These are phyloP conservation scores for Leptogaster cylindrica DNA, from an alignment of 2,888 invertebrate genomes.

Conservation along the genomic window DNA sequence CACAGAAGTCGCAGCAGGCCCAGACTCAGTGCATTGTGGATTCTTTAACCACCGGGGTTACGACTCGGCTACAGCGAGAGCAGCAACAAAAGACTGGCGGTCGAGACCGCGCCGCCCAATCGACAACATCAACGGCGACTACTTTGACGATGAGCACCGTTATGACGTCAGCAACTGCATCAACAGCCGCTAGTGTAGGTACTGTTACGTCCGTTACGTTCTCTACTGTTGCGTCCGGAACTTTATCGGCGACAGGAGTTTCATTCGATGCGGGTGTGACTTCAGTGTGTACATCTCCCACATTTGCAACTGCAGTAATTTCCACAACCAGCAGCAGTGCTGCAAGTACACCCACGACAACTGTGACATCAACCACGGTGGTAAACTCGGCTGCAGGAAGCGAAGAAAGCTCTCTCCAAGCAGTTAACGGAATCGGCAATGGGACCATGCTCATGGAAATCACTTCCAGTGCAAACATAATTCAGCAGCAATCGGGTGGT, in stretches of 20 bases:
- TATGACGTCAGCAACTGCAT: constrained; percentile 50
- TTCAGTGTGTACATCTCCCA: constrained; percentile 48
- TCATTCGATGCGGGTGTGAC: constrained; percentile 49
- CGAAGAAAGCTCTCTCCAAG: constrained; percentile 23
- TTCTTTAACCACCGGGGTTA: constrained; percentile 80
- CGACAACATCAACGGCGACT: constrained; percentile 43
- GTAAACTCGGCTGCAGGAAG: constrained; percentile 45
- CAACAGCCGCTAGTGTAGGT: constrained; percentile 52
- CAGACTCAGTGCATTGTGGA: constrained; percentile 65
- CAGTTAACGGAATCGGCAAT: constrained; percentile 26
- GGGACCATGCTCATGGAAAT: constrained; percentile 17
- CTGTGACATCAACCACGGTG: constrained; percentile 47
- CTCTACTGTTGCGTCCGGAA: constrained; percentile 50
- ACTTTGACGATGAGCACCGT: constrained; percentile 50
- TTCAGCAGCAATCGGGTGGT: constrained; percentile 14
- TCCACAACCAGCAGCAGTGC: constrained; percentile 41
- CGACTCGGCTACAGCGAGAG: constrained; percentile 82
- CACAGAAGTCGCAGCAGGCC: constrained; percentile 68
- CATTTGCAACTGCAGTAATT: constrained; percentile 50
- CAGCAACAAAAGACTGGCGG: constrained; percentile 71
- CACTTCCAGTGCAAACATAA: background rate
- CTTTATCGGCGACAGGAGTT: constrained; percentile 44
- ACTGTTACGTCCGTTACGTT: constrained; percentile 48
- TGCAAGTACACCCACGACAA: constrained; percentile 42
- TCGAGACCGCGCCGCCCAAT: constrained; percentile 54